Conservation (phyloP, 2,113 vertebrate species). For the Leptosomus discolor region DNA sequence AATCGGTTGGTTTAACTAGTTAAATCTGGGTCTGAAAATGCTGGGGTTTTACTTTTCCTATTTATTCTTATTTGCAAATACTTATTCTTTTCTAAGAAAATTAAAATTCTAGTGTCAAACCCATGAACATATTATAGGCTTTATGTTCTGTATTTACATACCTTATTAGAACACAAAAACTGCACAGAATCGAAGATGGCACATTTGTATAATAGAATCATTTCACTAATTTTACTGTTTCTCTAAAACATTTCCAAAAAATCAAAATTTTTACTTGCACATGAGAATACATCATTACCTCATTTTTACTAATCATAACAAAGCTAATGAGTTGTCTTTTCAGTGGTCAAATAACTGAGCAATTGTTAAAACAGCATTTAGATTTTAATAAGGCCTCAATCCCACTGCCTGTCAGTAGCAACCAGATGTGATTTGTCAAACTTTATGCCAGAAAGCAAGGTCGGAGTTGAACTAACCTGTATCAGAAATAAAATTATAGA, state of each 20-base stretch:
- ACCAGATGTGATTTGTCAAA: neutral
- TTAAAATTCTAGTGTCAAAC: neutral
- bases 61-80: neutral
- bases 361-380: neutral
- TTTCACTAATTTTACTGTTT: neutral
- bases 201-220: neutral
- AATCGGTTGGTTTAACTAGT: neutral
- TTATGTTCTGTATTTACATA: neutral
- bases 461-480: neutral
- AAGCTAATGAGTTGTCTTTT: neutral
- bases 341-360: neutral
- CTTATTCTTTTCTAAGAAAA: neutral
- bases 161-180: neutral
- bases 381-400: neutral
- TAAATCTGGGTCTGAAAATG: neutral
- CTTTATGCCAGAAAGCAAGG: neutral
- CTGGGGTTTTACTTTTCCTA: neutral
- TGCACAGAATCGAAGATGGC: neutral
- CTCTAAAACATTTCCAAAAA: neutral
- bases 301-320: neutral
- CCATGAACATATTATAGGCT: neutral
- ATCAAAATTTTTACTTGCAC: neutral
- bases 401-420: neutral
- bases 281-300: neutral
- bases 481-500: neutral